Conservation (phyloP, 1,140 invertebrate genomes). For the Heliothis subflexa region DNA sequence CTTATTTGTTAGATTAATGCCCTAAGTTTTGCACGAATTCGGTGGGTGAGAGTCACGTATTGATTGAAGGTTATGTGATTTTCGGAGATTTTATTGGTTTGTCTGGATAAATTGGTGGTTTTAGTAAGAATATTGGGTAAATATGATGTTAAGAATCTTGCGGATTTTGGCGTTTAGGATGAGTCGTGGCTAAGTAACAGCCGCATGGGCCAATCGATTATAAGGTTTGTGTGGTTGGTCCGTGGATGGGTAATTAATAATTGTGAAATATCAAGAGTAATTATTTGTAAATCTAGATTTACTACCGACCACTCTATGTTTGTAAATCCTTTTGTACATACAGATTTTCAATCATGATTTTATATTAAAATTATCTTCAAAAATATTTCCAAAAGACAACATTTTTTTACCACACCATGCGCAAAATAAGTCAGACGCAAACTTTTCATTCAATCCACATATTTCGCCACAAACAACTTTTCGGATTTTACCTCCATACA, state of each 20-base stretch:
- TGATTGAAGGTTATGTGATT: constrained; percentile 44
- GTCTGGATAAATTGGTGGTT: constrained; percentile 7
- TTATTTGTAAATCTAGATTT: too few relatives aligned
- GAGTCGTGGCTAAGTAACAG: too few relatives aligned
- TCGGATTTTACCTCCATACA: background rate
- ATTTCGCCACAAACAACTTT: background rate
- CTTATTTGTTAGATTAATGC: constrained; percentile 45
- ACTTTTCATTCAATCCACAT: constrained; percentile 7
- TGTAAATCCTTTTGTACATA: too few relatives aligned
- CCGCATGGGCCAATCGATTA: too few relatives aligned
- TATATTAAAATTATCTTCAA: too few relatives aligned
- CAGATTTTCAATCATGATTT: too few relatives aligned
- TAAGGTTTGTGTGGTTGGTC: too few relatives aligned
- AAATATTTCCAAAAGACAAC: too few relatives aligned
- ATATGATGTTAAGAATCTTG: background rate
- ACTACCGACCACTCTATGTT: too few relatives aligned
- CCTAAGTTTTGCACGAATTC: constrained; percentile 28
- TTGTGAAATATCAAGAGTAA: too few relatives aligned
- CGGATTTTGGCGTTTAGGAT: too few relatives aligned
- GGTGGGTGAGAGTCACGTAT: constrained; percentile 35
- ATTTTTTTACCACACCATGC: background rate
- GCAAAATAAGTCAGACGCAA: background rate
- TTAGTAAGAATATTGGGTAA: background rate
- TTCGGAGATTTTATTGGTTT: constrained; percentile 33
- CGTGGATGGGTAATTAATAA: too few relatives aligned